Evolutionary conservation across 2,888 invertebrate species (phyloP).

Genomic region (Rhopalosiphum nymphaeae): DNA sequence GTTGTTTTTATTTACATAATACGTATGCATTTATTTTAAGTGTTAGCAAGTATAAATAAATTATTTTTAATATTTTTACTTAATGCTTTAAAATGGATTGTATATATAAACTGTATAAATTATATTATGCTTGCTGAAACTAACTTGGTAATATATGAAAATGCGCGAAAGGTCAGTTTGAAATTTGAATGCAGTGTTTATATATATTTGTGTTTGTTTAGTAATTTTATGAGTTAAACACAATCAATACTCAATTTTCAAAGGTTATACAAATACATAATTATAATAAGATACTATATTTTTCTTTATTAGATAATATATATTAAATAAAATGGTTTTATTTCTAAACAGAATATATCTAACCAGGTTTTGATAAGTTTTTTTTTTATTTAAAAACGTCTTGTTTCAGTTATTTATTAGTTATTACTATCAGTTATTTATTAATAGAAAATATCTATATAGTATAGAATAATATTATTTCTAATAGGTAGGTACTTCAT

Average conservation of each 20-base stretch:
- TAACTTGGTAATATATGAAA: neutral
- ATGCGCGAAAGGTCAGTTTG: neutral
- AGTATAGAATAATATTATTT: neutral
- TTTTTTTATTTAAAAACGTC: neutral
- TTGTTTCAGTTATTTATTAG: neutral
- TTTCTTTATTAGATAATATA: neutral
- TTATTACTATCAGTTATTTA: neutral
- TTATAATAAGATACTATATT: neutral
- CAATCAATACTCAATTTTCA: neutral
- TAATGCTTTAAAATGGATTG: neutral
- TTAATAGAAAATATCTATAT: neutral
- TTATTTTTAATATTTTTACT: neutral
- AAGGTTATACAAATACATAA: neutral
- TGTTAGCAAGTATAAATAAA: neutral
- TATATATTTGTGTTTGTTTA: neutral
- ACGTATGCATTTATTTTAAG: neutral
- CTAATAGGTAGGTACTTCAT: too few relatives aligned
- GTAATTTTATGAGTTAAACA: neutral
- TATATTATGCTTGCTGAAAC: neutral
- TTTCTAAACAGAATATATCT: neutral
- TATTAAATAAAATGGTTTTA: neutral
- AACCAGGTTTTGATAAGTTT: neutral
- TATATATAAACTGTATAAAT: neutral
- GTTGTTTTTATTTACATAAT: neutral
- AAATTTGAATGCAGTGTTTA: neutral